These are phyloP conservation scores for Lasius fuliginosus DNA, from an alignment of 2,888 invertebrate genomes.

Conservation along the genomic window DNA sequence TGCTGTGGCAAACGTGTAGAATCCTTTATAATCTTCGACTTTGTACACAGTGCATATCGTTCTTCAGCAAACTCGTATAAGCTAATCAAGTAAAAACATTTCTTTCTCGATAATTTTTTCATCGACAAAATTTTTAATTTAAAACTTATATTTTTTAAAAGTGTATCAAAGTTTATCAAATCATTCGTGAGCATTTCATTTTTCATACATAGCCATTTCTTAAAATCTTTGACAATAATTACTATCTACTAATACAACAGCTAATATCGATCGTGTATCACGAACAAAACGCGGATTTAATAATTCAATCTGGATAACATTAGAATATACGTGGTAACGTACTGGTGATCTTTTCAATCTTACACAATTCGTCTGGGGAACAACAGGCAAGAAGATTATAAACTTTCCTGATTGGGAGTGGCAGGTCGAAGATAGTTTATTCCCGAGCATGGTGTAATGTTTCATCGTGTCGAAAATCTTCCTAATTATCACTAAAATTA, in stretches of 20 bases:
- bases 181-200: not conserved
- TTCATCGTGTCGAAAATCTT: constrained; percentile 58
- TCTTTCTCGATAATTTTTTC: not conserved
- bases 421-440: constrained; percentile 46
- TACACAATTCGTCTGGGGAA: constrained; percentile 64
- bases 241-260: constrained; percentile 30
- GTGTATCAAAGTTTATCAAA: not conserved
- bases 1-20: constrained; percentile 4
- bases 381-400: constrained; percentile 63
- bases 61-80: not conserved
- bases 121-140: not conserved
- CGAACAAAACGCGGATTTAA: constrained; percentile 53
- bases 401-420: constrained; percentile 56
- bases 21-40: not conserved
- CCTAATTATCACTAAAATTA: constrained; percentile 70
- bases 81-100: not conserved
- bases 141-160: constrained; percentile 1
- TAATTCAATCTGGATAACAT: constrained; percentile 60
- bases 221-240: constrained; percentile 44
- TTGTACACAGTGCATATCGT: not conserved
- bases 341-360: constrained; percentile 55
- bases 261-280: not conserved
- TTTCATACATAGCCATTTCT: not conserved
- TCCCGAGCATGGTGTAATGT: constrained; percentile 48
- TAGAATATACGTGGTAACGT: constrained; percentile 59